Percentiles rank a stretch among this genome's conserved stretches.
phyloP scores from a whole-genome alignment of 2,888 invertebrate species.

The Auanema freiburgensis region DNA sequence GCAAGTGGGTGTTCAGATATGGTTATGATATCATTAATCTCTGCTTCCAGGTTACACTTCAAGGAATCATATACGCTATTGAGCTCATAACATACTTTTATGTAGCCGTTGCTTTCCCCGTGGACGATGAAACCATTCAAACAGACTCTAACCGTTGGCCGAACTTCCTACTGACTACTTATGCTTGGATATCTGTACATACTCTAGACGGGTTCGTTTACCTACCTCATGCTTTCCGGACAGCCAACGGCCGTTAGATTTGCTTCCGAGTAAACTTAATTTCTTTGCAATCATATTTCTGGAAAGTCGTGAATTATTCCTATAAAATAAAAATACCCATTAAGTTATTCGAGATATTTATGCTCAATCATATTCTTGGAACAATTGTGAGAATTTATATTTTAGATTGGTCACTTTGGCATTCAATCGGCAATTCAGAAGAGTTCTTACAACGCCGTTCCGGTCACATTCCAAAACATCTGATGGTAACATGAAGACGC shows the following conservation, averaged over 20 bases:
- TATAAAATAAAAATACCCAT: not conserved
- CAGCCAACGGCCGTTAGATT: not conserved
- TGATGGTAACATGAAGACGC: constrained; percentile 6
- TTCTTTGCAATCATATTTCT: not conserved
- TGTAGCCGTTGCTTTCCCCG: constrained; percentile 28
- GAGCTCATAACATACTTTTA: constrained; percentile 45
- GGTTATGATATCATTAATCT: not conserved
- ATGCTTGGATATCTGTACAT: constrained; percentile 41
- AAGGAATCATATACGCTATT: constrained; percentile 38
- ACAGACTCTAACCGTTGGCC: constrained; percentile 40
- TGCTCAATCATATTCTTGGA: not conserved
- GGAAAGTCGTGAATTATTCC: too few species aligned
- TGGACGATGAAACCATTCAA: constrained; percentile 15
- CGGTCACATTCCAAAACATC: not conserved
- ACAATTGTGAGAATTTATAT: constrained; percentile 6
- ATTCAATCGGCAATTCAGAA: constrained; percentile 42
- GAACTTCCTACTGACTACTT: constrained; percentile 44
- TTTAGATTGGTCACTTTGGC: constrained; percentile 33
- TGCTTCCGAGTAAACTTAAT: too few species aligned
- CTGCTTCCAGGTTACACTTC: constrained; percentile 37
- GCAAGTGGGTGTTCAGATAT: constrained; percentile 20
- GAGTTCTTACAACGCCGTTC: constrained; percentile 21
- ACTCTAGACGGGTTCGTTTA: constrained; percentile 36
- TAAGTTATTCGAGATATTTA: not conserved
- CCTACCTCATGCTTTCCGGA: too few species aligned